Percentiles rank a stretch among this genome's conserved stretches.
phyloP scores from a whole-genome alignment of 1,140 invertebrate species.

The Trichomalopsis sarcophagae region DNA sequence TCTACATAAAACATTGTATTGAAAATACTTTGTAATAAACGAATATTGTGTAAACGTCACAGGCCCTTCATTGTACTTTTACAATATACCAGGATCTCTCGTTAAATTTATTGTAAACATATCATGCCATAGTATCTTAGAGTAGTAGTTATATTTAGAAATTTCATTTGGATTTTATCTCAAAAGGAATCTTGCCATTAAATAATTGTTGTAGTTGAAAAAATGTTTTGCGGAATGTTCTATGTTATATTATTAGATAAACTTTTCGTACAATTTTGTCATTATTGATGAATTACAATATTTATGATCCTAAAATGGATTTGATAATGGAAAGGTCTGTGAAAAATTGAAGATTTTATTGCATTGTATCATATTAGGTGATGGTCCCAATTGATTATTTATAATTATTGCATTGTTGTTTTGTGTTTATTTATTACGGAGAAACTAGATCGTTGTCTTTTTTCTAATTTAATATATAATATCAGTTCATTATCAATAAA shows the following conservation, averaged over 20 bases:
- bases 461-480: conserved; percentile 39
- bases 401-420: conserved; percentile 42
- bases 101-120: conserved; percentile 43
- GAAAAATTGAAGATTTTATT: conserved; percentile 42
- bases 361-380: conserved; percentile 49
- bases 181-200: conserved; percentile 52
- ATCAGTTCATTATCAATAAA: conserved; percentile 38
- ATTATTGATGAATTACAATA: conserved; percentile 37
- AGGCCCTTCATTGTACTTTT: conserved; percentile 48
- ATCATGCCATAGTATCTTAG: conserved; percentile 50
- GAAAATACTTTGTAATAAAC: conserved; percentile 61
- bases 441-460: conserved; percentile 35
- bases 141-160: conserved; percentile 37
- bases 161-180: conserved; percentile 47
- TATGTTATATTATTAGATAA: conserved; percentile 38
- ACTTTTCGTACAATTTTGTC: conserved; percentile 39
- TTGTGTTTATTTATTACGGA: conserved; percentile 50
- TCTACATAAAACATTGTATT: conserved; percentile 57
- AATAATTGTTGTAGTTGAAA: conserved; percentile 44
- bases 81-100: conserved; percentile 46
- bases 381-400: conserved; percentile 45
- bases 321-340: conserved; percentile 38
- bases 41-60: conserved; percentile 48
- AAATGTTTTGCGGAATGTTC: conserved; percentile 43
- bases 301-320: conserved; percentile 32